These are phyloP conservation scores for Xerus rutilus DNA, from an alignment of 2,797 vertebrate species.

Conservation along the genomic window DNA sequence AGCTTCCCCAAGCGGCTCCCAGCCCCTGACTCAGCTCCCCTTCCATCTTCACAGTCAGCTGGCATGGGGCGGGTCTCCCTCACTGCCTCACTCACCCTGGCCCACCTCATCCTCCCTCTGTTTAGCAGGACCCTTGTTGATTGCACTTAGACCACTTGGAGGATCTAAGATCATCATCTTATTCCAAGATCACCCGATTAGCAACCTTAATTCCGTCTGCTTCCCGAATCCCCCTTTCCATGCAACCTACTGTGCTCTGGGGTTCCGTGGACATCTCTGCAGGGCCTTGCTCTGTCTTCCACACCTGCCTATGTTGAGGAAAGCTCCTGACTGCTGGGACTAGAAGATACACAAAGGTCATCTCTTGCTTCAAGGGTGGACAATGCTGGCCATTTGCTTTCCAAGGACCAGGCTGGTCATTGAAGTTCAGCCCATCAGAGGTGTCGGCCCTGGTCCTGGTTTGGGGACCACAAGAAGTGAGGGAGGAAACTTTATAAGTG, in stretches of 20 bases:
- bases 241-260: neutral
- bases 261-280: neutral
- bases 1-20: neutral
- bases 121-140: neutral
- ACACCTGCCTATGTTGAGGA: neutral
- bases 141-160: neutral
- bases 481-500: neutral
- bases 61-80: neutral
- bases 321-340: neutral
- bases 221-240: neutral
- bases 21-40: neutral
- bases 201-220: neutral
- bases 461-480: neutral
- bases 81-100: neutral
- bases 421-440: neutral
- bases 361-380: neutral
- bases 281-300: neutral
- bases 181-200: neutral
- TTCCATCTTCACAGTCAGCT: neutral
- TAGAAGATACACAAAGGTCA: neutral
- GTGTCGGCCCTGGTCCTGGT: neutral
- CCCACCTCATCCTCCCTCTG: neutral
- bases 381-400: neutral
- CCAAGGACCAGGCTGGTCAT: neutral
- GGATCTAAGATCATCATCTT: neutral